Evolutionary conservation across 2,888 invertebrate genomes (phyloP).

Genomic region (Cybosia mesomella): DNA sequence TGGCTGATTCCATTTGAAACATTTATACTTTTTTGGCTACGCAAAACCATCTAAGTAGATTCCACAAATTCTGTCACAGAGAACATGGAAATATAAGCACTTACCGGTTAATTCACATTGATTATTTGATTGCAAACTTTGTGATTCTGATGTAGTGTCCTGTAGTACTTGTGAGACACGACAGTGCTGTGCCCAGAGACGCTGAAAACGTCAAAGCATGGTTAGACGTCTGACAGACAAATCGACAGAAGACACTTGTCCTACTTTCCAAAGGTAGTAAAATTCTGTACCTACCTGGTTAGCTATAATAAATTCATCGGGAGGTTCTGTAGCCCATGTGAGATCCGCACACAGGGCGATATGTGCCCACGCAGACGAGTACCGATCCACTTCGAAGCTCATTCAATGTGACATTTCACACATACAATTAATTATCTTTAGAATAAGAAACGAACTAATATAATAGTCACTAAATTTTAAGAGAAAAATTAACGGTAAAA

Average conservation of each 20-base stretch:
- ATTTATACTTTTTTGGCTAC: too few relatives aligned
- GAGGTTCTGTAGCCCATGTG: constrained; percentile 83
- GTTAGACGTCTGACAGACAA: constrained; percentile 11
- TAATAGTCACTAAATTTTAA: constrained; percentile 81
- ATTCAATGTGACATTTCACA: constrained; percentile 85
- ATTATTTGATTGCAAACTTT: constrained; percentile 64
- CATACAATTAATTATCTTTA: constrained; percentile 80
- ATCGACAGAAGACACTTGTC: neutral
- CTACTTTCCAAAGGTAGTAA: neutral
- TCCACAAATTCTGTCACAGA: neutral
- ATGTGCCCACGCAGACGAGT: constrained; percentile 83
- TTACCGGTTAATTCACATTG: constrained; percentile 76
- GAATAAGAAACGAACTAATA: constrained; percentile 78
- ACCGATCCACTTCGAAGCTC: constrained; percentile 85
- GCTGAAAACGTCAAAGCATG: constrained; percentile 63
- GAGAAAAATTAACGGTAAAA: constrained; percentile 82
- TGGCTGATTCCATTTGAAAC: too few relatives aligned
- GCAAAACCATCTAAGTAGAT: neutral
- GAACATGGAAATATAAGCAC: constrained; percentile 9
- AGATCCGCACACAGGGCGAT: constrained; percentile 85
- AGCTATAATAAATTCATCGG: constrained; percentile 82
- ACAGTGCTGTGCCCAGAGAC: constrained; percentile 82
- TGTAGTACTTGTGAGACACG: constrained; percentile 79
- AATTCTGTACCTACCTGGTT: constrained; percentile 73
- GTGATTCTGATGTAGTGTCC: constrained; percentile 70